Evolutionary conservation across 2,797 vertebrate species (phyloP).

Genomic region (Falco peregrinus): DNA sequence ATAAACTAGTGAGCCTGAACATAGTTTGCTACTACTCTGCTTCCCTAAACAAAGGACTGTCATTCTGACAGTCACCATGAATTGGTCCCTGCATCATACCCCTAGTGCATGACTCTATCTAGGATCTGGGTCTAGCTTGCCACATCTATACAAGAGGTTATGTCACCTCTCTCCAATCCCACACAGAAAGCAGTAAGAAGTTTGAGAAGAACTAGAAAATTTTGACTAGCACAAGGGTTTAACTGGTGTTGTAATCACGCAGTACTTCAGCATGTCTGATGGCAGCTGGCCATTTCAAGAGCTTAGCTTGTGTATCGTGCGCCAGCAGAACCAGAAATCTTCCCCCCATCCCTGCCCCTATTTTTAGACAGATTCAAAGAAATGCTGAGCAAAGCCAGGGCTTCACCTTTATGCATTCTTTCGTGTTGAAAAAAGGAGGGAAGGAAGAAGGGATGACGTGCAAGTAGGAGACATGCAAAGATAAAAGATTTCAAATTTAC

Average conservation of each 20-base stretch:
- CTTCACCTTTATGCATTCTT: neutral
- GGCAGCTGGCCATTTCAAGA: neutral
- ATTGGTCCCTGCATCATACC: neutral
- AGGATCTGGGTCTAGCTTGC: neutral
- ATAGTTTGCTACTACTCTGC: neutral
- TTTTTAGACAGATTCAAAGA: neutral
- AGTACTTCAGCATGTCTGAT: neutral
- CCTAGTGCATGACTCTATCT: neutral
- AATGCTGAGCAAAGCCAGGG: neutral
- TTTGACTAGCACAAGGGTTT: neutral
- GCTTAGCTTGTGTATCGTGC: neutral
- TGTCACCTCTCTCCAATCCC: neutral
- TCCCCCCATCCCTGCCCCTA: accelerated
- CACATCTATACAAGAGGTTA: neutral
- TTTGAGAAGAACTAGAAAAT: neutral
- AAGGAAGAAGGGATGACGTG: neutral
- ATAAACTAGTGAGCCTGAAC: neutral
- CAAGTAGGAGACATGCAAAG: neutral
- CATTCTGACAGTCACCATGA: neutral
- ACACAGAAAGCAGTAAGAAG: neutral
- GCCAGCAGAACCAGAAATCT: neutral
- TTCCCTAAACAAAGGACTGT: neutral
- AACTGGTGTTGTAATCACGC: neutral
- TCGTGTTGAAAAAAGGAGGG: neutral
- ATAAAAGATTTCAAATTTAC: neutral